Evolutionary conservation across 1,140 invertebrate genomes (phyloP), one percentile per base, ranked within the genome.

Genomic region (Temnothorax longispinosus): DNA sequence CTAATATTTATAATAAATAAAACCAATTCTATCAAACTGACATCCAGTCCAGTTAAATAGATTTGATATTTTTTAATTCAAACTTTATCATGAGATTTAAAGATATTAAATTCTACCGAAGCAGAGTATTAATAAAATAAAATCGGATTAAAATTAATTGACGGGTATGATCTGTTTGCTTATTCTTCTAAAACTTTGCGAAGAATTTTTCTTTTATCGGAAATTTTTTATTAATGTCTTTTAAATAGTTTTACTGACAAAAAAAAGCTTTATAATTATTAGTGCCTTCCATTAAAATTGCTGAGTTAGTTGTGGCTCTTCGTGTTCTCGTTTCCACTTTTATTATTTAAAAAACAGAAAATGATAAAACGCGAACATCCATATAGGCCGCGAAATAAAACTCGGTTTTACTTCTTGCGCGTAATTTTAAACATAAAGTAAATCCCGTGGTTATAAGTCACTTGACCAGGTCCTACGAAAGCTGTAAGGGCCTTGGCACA

Each of bases 1-100:
- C 11, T 65, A n/a, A 44, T 41, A 41, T 67, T 67, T 41, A 44
- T 38, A 10, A 60, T 60, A 11, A 64, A 38, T 64, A 64, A 38
- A 64, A 64, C 8, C 15, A 38, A 38, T 35, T 52, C 5, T n/a
- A 35, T 54, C n/a, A 72, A 54, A 54, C 10, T 54, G 18, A n/a
- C 18, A 54, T 72, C 10, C 15, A 32, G 11, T 72, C 18, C 15
- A 27, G 50, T 71, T n/a, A 7, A 71, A 52, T 27, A 69, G 6
- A 50, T 11, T 72, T 52, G 4, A 54, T 54, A n/a, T 54, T 74
- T 54, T 74, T 56, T 38, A 52, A 72, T 54, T 74, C 11, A 56
- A 74, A 56, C 15, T 74, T 35, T 38, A 72, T 54, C n/a, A n/a
- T 35, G 11, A 27, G 35, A 15, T 6, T 41, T 41, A 60, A 76